These are phyloP conservation scores for Cossypha caffra DNA, from an alignment of 2,797 vertebrate species.

Conservation along the genomic window DNA sequence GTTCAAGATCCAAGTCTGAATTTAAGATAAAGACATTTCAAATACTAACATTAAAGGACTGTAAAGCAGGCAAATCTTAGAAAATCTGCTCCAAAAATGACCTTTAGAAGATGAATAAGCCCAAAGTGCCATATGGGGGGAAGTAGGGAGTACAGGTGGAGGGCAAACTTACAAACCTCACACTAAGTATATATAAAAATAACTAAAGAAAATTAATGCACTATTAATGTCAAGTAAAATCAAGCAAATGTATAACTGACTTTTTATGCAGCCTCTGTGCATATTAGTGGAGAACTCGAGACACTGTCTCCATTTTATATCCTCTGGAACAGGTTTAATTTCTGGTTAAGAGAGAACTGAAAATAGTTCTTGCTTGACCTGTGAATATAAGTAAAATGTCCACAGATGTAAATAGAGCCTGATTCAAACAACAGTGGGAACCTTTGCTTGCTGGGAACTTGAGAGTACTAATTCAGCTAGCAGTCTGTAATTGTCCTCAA, in stretches of 20 bases:
- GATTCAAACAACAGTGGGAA: background rate
- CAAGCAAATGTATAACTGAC: background rate
- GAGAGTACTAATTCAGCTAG: background rate
- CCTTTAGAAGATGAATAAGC: background rate
- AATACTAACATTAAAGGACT: background rate
- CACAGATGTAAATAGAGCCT: background rate
- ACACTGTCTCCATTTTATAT: background rate
- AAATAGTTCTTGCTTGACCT: background rate
- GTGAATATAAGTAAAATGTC: background rate
- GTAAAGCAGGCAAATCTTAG: background rate
- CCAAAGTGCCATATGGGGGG: accelerated
- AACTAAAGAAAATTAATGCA: background rate
- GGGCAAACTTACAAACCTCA: background rate
- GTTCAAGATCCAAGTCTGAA: background rate
- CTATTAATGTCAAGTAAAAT: background rate
- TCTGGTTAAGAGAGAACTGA: background rate
- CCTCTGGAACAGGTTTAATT: background rate
- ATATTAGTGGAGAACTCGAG: background rate
- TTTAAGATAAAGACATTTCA: background rate
- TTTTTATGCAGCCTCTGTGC: background rate
- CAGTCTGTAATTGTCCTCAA: background rate
- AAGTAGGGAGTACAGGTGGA: accelerated
- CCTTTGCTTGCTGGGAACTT: background rate
- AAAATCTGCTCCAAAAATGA: background rate
- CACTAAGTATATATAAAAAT: background rate